Base-by-base conservation (phyloP, 1,140 invertebrate genomes). In the Odontomachus brunneus region DNA sequence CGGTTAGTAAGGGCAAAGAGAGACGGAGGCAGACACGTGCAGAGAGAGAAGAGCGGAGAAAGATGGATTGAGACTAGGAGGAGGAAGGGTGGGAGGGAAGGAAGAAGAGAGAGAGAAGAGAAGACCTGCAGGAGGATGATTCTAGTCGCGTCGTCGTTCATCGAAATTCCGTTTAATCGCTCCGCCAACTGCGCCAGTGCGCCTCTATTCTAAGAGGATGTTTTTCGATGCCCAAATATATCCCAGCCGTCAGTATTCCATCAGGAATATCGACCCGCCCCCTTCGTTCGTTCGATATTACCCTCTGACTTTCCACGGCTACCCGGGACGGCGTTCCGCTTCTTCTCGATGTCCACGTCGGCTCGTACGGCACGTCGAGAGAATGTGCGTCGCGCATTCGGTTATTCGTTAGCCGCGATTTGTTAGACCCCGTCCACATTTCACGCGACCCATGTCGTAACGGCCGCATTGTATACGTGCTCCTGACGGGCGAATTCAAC, bases 131-230 rank as follows among this genome's bases (percentile, higher is more conserved):
- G 33, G 24, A 49, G 57, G 53, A 63, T 57, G 72, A 88, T 72
- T 88, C 78, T 80, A 62, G 22, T 72, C 26, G 67, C 57, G 60
- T 85, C 60, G 73, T 83, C 60, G 78, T 84, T 74, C 74, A 87
- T 84, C 67, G 78, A 82, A 85, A 88, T 88, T 88, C 62, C 44
- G 62, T 88, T 88, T 88, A 88, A 88, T 88, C 78, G 85, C 24
- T 62, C 73, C 53, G 24, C 38, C 60, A 73, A 66, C 55, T 82
- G 67, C 65, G 51, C 33, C 75, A 57, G 51, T 24, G 65, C 33
- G 7, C 24, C 33, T 74, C 51, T 59, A 51, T 33, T 67, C 83
- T 33, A 63, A 59, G n/a, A n/a, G 67, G 59, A 63, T 67, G 44
- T 22, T 57, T 84, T 85, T 69, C 63, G 24, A 55, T 51, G 24